A percentile compares a stretch with the other conserved stretches of the same genome.
Conservation (phyloP, 2,113 vertebrate genomes). For the Gymnorhina tibicen region DNA sequence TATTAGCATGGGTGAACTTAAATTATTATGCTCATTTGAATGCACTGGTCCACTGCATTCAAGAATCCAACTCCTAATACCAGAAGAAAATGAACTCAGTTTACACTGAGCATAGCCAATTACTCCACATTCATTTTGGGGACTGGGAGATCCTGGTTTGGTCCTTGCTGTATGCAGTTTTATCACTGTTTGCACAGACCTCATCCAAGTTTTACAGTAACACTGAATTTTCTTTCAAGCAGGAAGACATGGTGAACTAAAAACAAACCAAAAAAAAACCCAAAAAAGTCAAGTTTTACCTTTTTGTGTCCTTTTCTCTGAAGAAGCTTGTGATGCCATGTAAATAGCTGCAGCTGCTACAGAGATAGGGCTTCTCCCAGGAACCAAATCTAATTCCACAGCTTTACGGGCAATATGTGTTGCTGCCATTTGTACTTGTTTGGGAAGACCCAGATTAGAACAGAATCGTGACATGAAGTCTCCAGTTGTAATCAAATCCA, state of each 20-base stretch:
- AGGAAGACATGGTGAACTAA: not conserved
- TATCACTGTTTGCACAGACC: not conserved
- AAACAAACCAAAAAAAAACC: not conserved
- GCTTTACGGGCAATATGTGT: slow-evolving; percentile 95
- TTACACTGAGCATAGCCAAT: not conserved
- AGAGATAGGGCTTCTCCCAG: slow-evolving; percentile 95
- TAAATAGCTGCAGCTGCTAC: slow-evolving; percentile 98
- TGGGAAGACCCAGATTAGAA: slow-evolving; percentile 95
- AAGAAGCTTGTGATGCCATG: slow-evolving; percentile 98
- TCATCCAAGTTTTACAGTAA: not conserved
- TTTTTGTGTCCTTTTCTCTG: slow-evolving; percentile 98
- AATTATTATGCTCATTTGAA: not conserved
- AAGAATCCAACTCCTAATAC: not conserved
- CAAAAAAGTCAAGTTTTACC: slow-evolving; percentile 68
- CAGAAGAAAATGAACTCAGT: not conserved
- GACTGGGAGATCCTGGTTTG: not conserved
- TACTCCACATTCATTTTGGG: not conserved
- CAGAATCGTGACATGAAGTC: slow-evolving; percentile 99
- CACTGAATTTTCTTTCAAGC: not conserved
- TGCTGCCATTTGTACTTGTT: slow-evolving; percentile 97
- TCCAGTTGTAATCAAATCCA: slow-evolving; percentile 97
- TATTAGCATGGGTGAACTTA: not conserved
- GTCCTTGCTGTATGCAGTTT: not conserved
- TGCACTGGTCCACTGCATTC: not conserved
- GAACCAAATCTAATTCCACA: slow-evolving; percentile 94